Percentiles rank a stretch among this genome's conserved stretches.
phyloP scores from a whole-genome alignment of 2,797 vertebrate species.

The Melanotaenia boesemani region DNA sequence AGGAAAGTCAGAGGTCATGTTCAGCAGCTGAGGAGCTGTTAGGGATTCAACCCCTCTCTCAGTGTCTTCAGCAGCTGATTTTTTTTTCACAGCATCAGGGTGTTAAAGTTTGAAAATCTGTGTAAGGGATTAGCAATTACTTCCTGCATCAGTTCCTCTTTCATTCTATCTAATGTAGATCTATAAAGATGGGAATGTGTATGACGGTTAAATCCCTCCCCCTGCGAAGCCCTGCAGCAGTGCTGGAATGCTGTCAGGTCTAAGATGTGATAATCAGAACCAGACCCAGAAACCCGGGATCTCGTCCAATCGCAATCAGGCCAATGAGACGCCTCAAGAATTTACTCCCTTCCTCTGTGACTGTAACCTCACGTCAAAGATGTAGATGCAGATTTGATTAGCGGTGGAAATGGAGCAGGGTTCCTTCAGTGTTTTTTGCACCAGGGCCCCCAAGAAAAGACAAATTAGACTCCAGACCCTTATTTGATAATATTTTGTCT shows the following conservation, averaged over 20 bases:
- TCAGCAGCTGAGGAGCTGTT: slow-evolving; percentile 34
- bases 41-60: background rate
- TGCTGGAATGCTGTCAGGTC: slow-evolving; percentile 72
- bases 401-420: slow-evolving; percentile 29
- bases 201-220: slow-evolving; percentile 18
- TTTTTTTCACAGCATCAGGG: background rate
- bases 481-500: slow-evolving; percentile 40
- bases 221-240: slow-evolving; percentile 37
- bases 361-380: slow-evolving; percentile 55
- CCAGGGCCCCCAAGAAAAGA: slow-evolving; percentile 24
- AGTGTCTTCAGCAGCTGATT: background rate
- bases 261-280: slow-evolving; percentile 78
- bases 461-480: slow-evolving; percentile 39
- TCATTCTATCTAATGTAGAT: slow-evolving; percentile 31
- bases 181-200: slow-evolving; percentile 11
- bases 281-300: slow-evolving; percentile 69
- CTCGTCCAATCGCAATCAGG: slow-evolving; percentile 65
- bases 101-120: slow-evolving; percentile 7
- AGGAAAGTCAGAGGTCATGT: slow-evolving; percentile 59
- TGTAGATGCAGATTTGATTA: slow-evolving; percentile 61
- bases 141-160: slow-evolving; percentile 30
- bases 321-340: slow-evolving; percentile 56
- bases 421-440: slow-evolving; percentile 29
- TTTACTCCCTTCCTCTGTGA: slow-evolving; percentile 42
- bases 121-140: slow-evolving; percentile 7